Conservation (phyloP, 2,797 vertebrate genomes). For the Tolypeutes matacus region DNA sequence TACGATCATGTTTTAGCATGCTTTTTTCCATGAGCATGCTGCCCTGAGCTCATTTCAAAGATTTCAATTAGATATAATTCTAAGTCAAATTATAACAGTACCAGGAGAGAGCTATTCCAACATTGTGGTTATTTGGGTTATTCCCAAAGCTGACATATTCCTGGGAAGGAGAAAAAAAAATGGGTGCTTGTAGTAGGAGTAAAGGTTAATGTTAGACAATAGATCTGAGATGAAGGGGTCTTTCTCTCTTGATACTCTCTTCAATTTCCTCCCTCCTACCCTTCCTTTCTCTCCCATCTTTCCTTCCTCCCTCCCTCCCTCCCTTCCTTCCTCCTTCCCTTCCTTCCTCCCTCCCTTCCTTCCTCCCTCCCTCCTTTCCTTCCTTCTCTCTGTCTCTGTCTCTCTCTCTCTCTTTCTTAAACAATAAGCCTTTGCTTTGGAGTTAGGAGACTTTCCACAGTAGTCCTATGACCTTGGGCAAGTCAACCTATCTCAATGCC, state of each 20-base stretch:
- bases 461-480: background rate
- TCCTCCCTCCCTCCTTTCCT: background rate
- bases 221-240: constrained; percentile 7
- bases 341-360: background rate
- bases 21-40: constrained; percentile 69
- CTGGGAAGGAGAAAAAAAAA: constrained; percentile 56
- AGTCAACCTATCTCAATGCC: background rate
- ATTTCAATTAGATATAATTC: constrained; percentile 84
- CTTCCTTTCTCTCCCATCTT: rapidly evolving
- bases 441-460: background rate
- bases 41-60: constrained; percentile 72
- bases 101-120: constrained; percentile 78
- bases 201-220: constrained; percentile 16
- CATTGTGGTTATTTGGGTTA: constrained; percentile 78
- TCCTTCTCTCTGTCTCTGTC: rapidly evolving
- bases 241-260: background rate
- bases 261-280: too few species aligned
- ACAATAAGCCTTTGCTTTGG: background rate
- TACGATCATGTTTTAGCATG: constrained; percentile 80
- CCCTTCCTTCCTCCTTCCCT: too few species aligned
- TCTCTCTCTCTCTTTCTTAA: background rate
- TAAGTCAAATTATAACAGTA: constrained; percentile 79
- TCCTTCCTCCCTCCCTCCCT: rapidly evolving
- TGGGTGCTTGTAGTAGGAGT: background rate
- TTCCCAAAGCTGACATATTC: constrained; percentile 79